Evolutionary conservation across 2,797 vertebrate genomes (phyloP).

Genomic region (Ctenopoma kingsleyae): DNA sequence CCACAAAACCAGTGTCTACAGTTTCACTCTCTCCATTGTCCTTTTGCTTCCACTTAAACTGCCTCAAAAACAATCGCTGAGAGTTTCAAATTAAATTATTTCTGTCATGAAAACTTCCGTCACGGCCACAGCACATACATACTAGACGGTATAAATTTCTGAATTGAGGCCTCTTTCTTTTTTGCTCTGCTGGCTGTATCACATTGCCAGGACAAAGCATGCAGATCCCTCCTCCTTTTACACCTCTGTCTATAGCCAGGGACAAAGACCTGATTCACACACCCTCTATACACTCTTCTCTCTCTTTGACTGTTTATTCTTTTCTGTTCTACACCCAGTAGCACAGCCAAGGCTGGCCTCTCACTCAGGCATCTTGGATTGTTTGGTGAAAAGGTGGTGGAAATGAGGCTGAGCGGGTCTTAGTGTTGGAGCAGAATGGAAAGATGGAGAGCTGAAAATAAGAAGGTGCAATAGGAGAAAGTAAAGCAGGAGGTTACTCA

Average conservation of each 20-base stretch:
- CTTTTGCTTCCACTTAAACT: slow-evolving; percentile 29
- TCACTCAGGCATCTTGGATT: slow-evolving; percentile 32
- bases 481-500: slow-evolving; percentile 57
- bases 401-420: slow-evolving; percentile 34
- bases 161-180: slow-evolving; percentile 47
- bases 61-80: slow-evolving; percentile 27
- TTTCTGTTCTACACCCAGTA: slow-evolving; percentile 23
- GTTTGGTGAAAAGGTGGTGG: slow-evolving; percentile 5
- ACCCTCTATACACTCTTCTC: slow-evolving; percentile 43
- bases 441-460: slow-evolving; percentile 41
- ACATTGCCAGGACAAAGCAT: slow-evolving; percentile 67
- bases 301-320: slow-evolving; percentile 68
- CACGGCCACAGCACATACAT: slow-evolving; percentile 24
- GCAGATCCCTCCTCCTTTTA: slow-evolving; percentile 67
- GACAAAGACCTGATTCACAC: slow-evolving; percentile 69
- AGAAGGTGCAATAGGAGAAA: slow-evolving; percentile 49
- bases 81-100: slow-evolving; percentile 51
- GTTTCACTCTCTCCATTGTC: slow-evolving; percentile 35
- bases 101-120: slow-evolving; percentile 39
- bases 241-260: slow-evolving; percentile 57
- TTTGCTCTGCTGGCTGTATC: slow-evolving; percentile 47
- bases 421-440: slow-evolving; percentile 26
- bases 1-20: slow-evolving; percentile 38
- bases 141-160: slow-evolving; percentile 50
- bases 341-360: slow-evolving; percentile 55